Evolutionary conservation across 1,140 invertebrate species (phyloP).

Genomic region (Heliconius eleuchia): DNA sequence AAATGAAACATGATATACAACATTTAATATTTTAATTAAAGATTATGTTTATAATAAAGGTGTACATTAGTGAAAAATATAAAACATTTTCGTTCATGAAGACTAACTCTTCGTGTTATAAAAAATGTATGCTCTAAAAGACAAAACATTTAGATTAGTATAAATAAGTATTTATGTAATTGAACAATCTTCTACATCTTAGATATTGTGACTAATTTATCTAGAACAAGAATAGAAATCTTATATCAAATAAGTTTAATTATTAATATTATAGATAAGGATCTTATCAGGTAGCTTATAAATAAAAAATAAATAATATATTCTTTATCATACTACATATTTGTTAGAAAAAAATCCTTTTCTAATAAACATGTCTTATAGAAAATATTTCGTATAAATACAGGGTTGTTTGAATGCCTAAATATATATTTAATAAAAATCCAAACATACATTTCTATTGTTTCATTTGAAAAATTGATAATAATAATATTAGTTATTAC

Average conservation of each 20-base stretch:
- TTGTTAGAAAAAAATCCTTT: conserved; percentile 3
- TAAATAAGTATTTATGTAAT: conserved; percentile 14
- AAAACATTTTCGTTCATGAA: conserved; percentile 45
- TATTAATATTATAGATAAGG: neutral
- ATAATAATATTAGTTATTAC: neutral
- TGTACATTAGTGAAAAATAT: conserved; percentile 59
- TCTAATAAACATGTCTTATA: conserved; percentile 1
- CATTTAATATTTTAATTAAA: conserved; percentile 48
- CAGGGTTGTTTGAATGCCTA: conserved; percentile 7
- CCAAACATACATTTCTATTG: conserved; percentile 13
- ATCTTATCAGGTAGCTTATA: neutral
- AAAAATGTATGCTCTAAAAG: conserved; percentile 29
- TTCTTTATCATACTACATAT: neutral
- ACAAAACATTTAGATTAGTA: conserved; percentile 8
- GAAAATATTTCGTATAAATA: conserved; percentile 14
- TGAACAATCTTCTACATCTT: conserved; percentile 15
- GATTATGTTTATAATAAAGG: conserved; percentile 52
- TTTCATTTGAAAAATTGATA: conserved; percentile 22
- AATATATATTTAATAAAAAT: conserved; percentile 9
- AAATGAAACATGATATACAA: conserved; percentile 22
- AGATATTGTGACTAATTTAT: conserved; percentile 11
- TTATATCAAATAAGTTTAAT: neutral
- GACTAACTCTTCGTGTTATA: conserved; percentile 37
- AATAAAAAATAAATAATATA: neutral
- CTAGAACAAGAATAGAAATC: neutral